These are phyloP conservation scores for Mamestra configurata DNA, from an alignment of 1,140 invertebrate genomes.

Conservation along the genomic window DNA sequence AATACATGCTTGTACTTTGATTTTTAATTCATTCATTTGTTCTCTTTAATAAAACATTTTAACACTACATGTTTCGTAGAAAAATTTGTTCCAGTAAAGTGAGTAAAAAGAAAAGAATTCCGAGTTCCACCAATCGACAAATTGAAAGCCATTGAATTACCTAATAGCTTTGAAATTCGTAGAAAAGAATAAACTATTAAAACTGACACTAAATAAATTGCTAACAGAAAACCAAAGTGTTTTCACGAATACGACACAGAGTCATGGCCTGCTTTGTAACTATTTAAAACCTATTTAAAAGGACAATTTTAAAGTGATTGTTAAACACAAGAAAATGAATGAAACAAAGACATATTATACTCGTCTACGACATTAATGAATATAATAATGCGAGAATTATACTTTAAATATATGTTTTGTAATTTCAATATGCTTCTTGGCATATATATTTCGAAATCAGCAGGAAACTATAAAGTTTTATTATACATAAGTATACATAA, in stretches of 20 bases:
- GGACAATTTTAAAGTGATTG: background rate
- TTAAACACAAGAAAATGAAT: conserved; percentile 11
- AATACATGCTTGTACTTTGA: no score
- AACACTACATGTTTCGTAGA: background rate
- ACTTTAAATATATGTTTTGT: conserved; percentile 20
- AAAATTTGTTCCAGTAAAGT: background rate
- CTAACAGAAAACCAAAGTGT: conserved; percentile 23
- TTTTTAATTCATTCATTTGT: no score
- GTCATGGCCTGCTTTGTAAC: conserved; percentile 34
- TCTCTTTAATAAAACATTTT: no score
- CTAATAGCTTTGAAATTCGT: conserved; percentile 29
- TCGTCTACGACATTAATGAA: conserved; percentile 40
- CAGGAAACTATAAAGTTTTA: conserved; percentile 50
- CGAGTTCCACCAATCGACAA: background rate
- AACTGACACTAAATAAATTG: conserved; percentile 31
- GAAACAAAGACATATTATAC: conserved; percentile 47
- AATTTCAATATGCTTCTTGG: conserved; percentile 20
- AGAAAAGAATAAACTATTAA: conserved; percentile 23
- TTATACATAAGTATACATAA: conserved; percentile 37
- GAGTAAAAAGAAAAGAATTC: background rate
- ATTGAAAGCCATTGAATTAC: conserved; percentile 23
- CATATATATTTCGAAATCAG: conserved; percentile 41
- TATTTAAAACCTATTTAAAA: conserved; percentile 22
- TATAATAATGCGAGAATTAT: conserved; percentile 48
- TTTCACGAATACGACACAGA: conserved; percentile 17